Conservation (phyloP, 2,797 vertebrate species). For the Esox lucius region DNA sequence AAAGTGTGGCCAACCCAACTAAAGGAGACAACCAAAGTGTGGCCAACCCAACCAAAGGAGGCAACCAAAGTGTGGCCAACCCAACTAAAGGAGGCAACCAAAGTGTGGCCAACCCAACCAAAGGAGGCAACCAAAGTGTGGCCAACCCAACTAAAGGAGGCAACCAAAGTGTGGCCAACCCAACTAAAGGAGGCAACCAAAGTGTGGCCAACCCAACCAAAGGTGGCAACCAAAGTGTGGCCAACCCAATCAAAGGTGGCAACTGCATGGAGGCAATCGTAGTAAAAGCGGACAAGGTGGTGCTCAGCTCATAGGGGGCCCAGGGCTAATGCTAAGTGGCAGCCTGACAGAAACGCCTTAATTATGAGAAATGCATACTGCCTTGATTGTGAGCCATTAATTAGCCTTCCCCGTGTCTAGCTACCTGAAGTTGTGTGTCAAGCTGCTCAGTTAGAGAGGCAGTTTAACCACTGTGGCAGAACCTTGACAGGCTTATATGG, state of each 20-base stretch:
- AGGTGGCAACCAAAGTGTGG: no score
- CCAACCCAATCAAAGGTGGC: not conserved
- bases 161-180: no score
- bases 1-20: not conserved
- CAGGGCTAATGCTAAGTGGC: slow-evolving; percentile 7
- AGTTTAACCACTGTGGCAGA: not conserved
- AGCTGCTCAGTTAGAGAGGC: slow-evolving; percentile 4
- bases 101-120: not conserved
- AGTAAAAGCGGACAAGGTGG: no score
- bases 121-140: not conserved
- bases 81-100: no score
- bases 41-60: no score
- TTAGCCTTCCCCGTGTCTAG: slow-evolving; percentile 23
- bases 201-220: no score
- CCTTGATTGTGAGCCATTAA: slow-evolving; percentile 35
- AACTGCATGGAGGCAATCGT: slow-evolving; percentile 6
- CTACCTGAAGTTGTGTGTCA: slow-evolving; percentile 12
- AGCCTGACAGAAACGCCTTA: slow-evolving; percentile 17
- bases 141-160: slow-evolving; percentile 2
- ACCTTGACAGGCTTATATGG: not conserved
- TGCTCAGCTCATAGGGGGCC: slow-evolving; percentile 6
- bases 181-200: not conserved
- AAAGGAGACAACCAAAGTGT: no score
- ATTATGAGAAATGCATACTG: slow-evolving; percentile 20
- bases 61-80: no score